Conservation (phyloP, 2,888 invertebrate species). For the Reticulitermes lucifugus region DNA sequence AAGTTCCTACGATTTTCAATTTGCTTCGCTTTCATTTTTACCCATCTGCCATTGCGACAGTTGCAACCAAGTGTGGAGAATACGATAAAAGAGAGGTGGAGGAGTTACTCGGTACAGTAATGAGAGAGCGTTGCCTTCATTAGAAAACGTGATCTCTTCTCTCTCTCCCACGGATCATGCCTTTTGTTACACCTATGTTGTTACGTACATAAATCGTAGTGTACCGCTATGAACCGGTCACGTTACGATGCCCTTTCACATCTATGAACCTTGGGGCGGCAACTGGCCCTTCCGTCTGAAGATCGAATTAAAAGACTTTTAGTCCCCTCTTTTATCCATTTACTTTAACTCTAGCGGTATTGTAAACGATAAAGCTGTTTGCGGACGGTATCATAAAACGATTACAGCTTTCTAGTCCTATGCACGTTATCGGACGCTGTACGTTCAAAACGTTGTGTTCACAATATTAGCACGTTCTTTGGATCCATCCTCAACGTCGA, state of each 20-base stretch:
- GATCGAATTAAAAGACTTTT: background rate
- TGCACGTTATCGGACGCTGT: too few species aligned
- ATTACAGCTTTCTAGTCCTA: too few species aligned
- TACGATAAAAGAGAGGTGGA: background rate
- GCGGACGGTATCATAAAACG: too few species aligned
- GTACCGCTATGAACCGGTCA: background rate
- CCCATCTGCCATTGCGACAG: conserved; percentile 10
- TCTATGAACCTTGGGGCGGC: background rate
- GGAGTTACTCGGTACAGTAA: background rate
- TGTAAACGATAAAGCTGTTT: too few species aligned
- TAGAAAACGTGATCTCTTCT: background rate
- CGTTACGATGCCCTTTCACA: background rate
- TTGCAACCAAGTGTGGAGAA: conserved; percentile 4
- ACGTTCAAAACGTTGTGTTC: too few species aligned
- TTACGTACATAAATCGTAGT: conserved; percentile 3
- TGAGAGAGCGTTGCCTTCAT: background rate
- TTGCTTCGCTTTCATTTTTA: conserved; percentile 13
- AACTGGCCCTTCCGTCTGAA: background rate
- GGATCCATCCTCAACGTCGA: too few species aligned
- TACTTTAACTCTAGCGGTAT: background rate
- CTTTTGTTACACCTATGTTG: background rate
- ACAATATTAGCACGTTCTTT: too few species aligned
- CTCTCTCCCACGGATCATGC: background rate
- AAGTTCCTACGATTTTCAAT: background rate
- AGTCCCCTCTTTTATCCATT: background rate